These are phyloP conservation scores for Serripes groenlandicus DNA, from an alignment of 2,888 invertebrate genomes.

Conservation along the genomic window DNA sequence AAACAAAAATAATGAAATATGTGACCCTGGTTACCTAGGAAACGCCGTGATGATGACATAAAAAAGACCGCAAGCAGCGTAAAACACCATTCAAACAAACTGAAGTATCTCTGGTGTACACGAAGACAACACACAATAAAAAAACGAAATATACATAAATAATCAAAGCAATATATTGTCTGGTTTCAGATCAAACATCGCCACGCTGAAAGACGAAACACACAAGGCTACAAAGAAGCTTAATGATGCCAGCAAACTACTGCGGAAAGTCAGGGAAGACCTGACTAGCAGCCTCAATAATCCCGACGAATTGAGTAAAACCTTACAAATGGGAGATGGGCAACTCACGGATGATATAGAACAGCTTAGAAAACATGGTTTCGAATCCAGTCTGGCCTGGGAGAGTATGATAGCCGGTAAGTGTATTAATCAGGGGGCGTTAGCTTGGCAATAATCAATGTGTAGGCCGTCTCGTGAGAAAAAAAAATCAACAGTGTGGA, in stretches of 20 bases:
- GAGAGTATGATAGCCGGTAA: constrained; percentile 75
- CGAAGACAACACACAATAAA: background rate
- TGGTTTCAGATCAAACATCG: constrained; percentile 56
- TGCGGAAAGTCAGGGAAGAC: constrained; percentile 70
- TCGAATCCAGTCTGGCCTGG: constrained; percentile 70
- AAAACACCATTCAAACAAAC: too few relatives aligned
- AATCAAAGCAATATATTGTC: too few relatives aligned
- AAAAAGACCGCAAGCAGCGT: too few relatives aligned
- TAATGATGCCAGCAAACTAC: constrained; percentile 71
- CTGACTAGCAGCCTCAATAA: constrained; percentile 66
- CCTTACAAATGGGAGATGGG: constrained; percentile 73
- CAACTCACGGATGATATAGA: constrained; percentile 73
- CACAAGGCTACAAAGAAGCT: constrained; percentile 67
- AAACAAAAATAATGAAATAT: too few relatives aligned
- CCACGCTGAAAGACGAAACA: constrained; percentile 59
- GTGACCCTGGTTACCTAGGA: too few relatives aligned
- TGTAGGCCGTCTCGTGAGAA: too few relatives aligned
- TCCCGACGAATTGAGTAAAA: constrained; percentile 71
- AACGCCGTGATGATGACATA: too few relatives aligned
- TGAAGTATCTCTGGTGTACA: too few relatives aligned
- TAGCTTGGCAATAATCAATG: too few relatives aligned
- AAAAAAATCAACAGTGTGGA: too few relatives aligned
- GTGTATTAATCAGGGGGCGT: too few relatives aligned
- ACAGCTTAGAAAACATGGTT: constrained; percentile 66
- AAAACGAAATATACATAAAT: background rate